phyloP scores from a whole-genome alignment of 2,888 invertebrate species.

The Lochmaea capreae region DNA sequence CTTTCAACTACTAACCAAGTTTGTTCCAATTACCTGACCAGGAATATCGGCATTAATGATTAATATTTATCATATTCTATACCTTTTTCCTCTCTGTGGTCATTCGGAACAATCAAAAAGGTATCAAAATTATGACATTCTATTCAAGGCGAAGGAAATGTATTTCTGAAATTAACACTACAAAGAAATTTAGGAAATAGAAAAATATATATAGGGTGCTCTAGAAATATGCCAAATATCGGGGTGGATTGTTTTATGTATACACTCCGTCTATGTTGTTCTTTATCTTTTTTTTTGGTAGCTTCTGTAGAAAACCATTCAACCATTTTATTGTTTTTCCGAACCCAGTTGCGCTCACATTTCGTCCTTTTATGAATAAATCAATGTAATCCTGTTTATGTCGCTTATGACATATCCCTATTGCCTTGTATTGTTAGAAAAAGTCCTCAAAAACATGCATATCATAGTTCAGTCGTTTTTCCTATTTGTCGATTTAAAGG shows the following conservation, averaged over 20 bases:
- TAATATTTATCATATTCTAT: too few relatives aligned
- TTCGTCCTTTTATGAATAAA: neutral
- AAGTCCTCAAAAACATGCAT: neutral
- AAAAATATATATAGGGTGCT: too few relatives aligned
- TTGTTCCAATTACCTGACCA: neutral
- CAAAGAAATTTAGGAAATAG: too few relatives aligned
- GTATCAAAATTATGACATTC: too few relatives aligned
- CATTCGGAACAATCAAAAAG: too few relatives aligned
- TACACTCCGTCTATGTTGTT: neutral
- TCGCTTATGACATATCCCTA: neutral
- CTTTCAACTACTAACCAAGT: neutral
- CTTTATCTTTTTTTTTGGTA: neutral
- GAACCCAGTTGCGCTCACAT: neutral
- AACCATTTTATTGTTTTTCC: neutral
- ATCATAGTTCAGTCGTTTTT: neutral
- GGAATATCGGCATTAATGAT: too few relatives aligned
- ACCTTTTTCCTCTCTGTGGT: too few relatives aligned
- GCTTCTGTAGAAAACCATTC: neutral
- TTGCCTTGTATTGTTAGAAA: neutral
- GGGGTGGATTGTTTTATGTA: too few relatives aligned
- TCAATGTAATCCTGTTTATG: neutral
- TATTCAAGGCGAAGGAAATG: too few relatives aligned
- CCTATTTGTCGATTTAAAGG: neutral
- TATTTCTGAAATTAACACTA: too few relatives aligned
- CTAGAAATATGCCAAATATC: too few relatives aligned